Evolutionary conservation across 2,888 invertebrate species (phyloP), one percentile per base, ranked within the genome.

Genomic region (Scaptomyza reducta): DNA sequence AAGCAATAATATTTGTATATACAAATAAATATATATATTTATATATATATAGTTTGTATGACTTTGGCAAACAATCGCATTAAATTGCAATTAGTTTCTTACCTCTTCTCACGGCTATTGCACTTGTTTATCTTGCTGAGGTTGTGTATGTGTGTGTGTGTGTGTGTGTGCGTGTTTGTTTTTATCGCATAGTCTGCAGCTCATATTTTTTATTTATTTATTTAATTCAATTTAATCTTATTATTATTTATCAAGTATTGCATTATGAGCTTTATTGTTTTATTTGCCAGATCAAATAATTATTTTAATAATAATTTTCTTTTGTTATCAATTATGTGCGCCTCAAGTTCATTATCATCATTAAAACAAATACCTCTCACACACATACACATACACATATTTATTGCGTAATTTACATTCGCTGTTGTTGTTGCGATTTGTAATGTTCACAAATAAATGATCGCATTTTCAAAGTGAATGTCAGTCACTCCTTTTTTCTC

Each of bases 291-390:
- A 46, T n/a, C n/a, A 33, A 38, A 45, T 47, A 31, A 42, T 49
- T 50, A 35, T 31, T 27, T 44, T 58, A 66, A 71, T 74, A 61
- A 70, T 74, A 59, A 74, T 78, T 81, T 69, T 58, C 74, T 74
- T 78, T 81, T 79, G 69, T 87, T 81, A 81, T 87, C 83, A 81
- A 73, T 77, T 74, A 72, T 62, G 57, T 51, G 53, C 56, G 74
- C 63, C 62, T 81, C 87, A 84, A 84, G 84, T 84, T 84, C 87
- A 84, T 87, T 84, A 87, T 87, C 87, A 87, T 81, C 85, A 71
- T 84, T 81, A 77, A 79, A 56, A 41, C 38, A 56, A 40, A 44
- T 54, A 45, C 58, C 58, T 55, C 62, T 9, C 53, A 18, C 40
- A 13, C 50, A 46, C 35, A 29, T 33, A 29, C 47, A 33, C 53